A percentile compares a stretch with the other conserved stretches of the same genome.
phyloP scores from a whole-genome alignment of 2,888 invertebrate species.

The Agonopterix heracliana region DNA sequence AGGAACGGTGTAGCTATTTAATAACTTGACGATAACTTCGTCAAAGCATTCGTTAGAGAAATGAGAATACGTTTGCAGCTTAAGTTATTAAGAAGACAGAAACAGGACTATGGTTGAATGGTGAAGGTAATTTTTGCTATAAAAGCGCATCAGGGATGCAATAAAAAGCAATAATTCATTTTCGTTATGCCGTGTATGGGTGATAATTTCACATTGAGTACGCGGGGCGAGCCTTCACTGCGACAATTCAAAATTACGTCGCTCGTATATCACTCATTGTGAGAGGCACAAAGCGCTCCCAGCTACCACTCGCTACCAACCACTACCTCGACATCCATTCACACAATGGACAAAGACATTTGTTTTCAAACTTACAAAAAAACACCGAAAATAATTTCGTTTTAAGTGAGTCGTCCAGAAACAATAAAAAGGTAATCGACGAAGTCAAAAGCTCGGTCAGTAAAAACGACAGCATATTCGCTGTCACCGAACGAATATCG shows the following conservation, averaged over 20 bases:
- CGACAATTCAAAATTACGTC: conserved; percentile 70
- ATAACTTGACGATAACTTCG: no score
- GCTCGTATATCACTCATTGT: conserved; percentile 75
- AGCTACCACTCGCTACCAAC: conserved; percentile 64
- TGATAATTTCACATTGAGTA: conserved; percentile 70
- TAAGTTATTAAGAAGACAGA: conserved; percentile 29
- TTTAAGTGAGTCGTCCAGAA: conserved; percentile 56
- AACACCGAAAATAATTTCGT: conserved; percentile 61
- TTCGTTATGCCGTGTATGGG: conserved; percentile 72
- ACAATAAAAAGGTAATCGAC: conserved; percentile 44
- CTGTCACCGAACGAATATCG: conserved; percentile 26
- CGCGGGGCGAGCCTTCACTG: conserved; percentile 44
- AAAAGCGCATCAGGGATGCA: conserved; percentile 40
- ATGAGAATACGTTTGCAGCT: conserved; percentile 25
- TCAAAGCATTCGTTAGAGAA: conserved; percentile 22
- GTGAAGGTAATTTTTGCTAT: conserved; percentile 40
- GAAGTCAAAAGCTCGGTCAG: conserved; percentile 25
- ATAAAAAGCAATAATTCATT: conserved; percentile 73
- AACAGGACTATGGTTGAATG: conserved; percentile 25
- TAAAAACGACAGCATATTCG: conserved; percentile 37
- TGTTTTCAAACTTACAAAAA: conserved; percentile 68
- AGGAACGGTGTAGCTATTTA: no score
- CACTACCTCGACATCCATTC: conserved; percentile 53
- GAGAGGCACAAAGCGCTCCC: conserved; percentile 61
- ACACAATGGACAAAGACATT: conserved; percentile 65